phyloP scores from a whole-genome alignment of 2,888 invertebrate species.

The Aphelenchoides bicaudatus region DNA sequence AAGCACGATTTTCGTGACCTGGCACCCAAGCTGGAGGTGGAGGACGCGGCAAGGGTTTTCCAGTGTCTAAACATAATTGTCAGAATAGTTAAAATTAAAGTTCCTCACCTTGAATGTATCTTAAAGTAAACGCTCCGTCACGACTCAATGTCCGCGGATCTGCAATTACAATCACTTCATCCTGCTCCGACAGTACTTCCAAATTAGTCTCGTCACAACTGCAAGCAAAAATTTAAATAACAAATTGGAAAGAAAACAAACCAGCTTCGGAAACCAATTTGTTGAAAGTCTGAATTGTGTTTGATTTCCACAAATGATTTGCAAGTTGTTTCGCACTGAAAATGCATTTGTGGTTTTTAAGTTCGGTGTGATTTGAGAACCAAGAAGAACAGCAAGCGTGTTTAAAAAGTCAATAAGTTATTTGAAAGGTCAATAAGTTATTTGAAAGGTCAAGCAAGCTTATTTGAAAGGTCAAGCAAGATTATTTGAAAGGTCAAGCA shows the following conservation, averaged over 20 bases:
- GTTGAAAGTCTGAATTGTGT: slow-evolving; percentile 55
- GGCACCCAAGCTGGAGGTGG: slow-evolving; percentile 53
- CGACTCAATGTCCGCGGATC: slow-evolving; percentile 29
- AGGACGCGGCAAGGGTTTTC: slow-evolving; percentile 43
- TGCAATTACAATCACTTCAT: slow-evolving; percentile 48
- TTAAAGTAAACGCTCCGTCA: slow-evolving; percentile 41
- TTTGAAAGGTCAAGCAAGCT: no score
- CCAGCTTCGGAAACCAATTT: slow-evolving; percentile 57
- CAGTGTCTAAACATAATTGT: slow-evolving; percentile 31
- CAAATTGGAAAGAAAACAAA: slow-evolving; percentile 22
- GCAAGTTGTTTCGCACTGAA: slow-evolving; percentile 52
- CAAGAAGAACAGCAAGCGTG: no score
- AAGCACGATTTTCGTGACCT: slow-evolving; percentile 53
- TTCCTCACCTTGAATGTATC: slow-evolving; percentile 44
- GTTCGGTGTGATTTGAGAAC: no score
- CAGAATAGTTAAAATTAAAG: not conserved
- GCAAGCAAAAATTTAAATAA: slow-evolving; percentile 1
- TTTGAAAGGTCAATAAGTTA: no score
- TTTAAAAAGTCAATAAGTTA: no score
- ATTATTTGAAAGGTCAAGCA: no score
- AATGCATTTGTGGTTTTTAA: no score
- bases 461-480: no score
- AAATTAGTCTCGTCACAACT: slow-evolving; percentile 51
- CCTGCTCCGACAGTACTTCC: slow-evolving; percentile 54
- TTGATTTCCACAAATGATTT: slow-evolving; percentile 55